Evolutionary conservation across 2,113 vertebrate species (phyloP), one percentile per base, ranked within the genome.

Genomic region (Pelobates fuscus): DNA sequence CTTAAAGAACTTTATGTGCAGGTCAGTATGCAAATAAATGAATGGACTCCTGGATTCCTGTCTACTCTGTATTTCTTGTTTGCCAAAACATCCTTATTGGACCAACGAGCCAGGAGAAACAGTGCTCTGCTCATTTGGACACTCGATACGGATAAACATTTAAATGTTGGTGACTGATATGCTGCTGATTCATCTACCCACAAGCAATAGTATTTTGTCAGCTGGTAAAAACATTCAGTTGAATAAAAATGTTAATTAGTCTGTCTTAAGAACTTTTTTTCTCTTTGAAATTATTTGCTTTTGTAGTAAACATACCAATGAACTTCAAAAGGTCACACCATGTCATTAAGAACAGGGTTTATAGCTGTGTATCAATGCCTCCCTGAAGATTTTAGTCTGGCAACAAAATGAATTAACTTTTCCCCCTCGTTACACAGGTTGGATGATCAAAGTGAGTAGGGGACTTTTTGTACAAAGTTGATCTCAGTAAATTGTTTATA

Each of bases 1-100:
- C 91, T 99, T 80, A 90, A 94, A 80, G 98, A 99, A 78, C 91
- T 99, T 5, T 99, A 99, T 59, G 98, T 99, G 82, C 98, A 99
- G 96, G 98, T 99, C 80, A 88, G 91, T 88, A 41, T 52, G 41
- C 10, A 41, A n/a, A n/a, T n/a, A n/a, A n/a, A n/a, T n/a, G n/a
- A n/a, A n/a, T n/a, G n/a, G n/a, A n/a, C n/a, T n/a, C n/a, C n/a
- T n/a, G n/a, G n/a, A n/a, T n/a, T n/a, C n/a, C n/a, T n/a, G n/a
- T n/a, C n/a, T n/a, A n/a, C n/a, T n/a, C 30, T 32, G 30, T 32
- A 32, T 32, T 32, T 4, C 30, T 32, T 32, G 30, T 32, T 32
- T 32, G 30, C n/a, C n/a, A n/a, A n/a, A n/a, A n/a, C n/a, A n/a
- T n/a, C n/a, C n/a, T n/a, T n/a, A n/a, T n/a, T n/a, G n/a, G n/a